phyloP scores from a whole-genome alignment of 2,797 vertebrate genomes.

The Chiroxiphia lanceolata region DNA sequence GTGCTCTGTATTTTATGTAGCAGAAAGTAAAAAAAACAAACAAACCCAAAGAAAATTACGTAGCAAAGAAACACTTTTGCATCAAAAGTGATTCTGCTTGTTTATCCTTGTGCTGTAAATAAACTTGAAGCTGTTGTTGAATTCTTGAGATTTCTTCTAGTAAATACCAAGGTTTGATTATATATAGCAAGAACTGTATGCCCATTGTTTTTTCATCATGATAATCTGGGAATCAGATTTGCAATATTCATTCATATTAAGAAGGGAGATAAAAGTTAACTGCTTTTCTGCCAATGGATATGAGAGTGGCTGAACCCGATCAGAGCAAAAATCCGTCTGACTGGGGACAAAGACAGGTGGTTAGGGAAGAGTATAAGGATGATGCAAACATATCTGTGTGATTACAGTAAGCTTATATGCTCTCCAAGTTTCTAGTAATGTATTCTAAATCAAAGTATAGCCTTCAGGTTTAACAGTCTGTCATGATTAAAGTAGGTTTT shows the following conservation, averaged over 20 bases:
- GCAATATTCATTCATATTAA: not conserved
- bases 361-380: not conserved
- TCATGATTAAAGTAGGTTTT: not conserved
- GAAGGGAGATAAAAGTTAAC: not conserved
- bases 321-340: not conserved
- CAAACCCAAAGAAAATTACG: not conserved
- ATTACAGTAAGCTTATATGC: not conserved
- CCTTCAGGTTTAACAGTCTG: not conserved
- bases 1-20: constrained; percentile 6
- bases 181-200: not conserved
- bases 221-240: not conserved
- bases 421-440: not conserved
- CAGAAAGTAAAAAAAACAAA: not conserved
- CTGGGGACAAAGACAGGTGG: not conserved
- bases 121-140: not conserved
- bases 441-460: not conserved
- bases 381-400: not conserved
- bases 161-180: not conserved
- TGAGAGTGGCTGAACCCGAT: not conserved
- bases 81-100: not conserved
- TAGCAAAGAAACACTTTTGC: not conserved
- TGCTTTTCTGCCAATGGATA: not conserved
- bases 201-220: not conserved
- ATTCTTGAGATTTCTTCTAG: not conserved
- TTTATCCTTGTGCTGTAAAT: constrained; percentile 33